Base-by-base conservation (phyloP, 2,113 vertebrate species). In the Gymnogyps californianus region DNA sequence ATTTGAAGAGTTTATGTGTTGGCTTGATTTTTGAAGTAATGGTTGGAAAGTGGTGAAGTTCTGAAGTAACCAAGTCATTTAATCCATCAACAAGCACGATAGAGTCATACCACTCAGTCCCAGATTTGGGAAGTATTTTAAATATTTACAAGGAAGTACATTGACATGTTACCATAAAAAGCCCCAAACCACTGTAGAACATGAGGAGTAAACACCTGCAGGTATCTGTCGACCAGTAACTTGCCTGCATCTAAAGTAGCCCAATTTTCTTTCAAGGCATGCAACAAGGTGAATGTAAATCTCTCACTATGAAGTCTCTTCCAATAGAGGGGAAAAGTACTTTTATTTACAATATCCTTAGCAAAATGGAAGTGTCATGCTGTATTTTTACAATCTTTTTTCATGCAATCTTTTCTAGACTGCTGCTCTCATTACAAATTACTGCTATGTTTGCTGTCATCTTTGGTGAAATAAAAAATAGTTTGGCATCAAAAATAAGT, bases 401-500 rank as follows among this genome's bases (percentile, higher is more conserved):
- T 90, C 51, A 46, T 85, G 47, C 51, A 67, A 49, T 95, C 72
- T 79, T 92, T 74, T 85, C 65, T 70, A 64, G 49, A 28, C 44
- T 91, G 55, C 58, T 96, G 65, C 38, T 83, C 69, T 83, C 55
- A 42, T 89, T 89, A 75, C 83, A 80, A 93, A 76, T 91, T 75
- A 71, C 58, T 90, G 65, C 69, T 74, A 25, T 76, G 86, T 91
- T 84, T 96, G 65, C 70, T 78, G 51, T 81, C 40, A 32, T 69
- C 79, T 82, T 82, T 44, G 47, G 58, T 78, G 91, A 95, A 96
- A 92, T 85, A 88, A 74, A 89, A 84, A 78, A 31, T 70, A 25
- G 13, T 96, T 96, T 97, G 91, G 66, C 91, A 72, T 96, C n/a
- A 83, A 93, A 85, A 78, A 52, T 46, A 80, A 81, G 38, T 72